Conservation (phyloP, 2,888 invertebrate genomes). For the Drosophila subsilvestris region DNA sequence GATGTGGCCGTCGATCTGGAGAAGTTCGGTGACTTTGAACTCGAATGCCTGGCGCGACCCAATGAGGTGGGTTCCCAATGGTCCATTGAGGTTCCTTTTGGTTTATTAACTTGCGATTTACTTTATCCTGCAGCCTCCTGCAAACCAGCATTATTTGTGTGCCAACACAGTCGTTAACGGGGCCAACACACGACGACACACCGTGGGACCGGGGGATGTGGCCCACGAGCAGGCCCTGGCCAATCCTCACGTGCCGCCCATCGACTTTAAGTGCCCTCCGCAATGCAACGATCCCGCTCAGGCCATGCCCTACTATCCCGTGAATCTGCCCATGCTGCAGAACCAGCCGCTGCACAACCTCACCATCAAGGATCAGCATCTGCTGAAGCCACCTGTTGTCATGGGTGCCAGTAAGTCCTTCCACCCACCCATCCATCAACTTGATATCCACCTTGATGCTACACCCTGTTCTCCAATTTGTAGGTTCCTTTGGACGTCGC, state of each 20-base stretch:
- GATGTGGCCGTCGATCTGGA: slow-evolving; percentile 83
- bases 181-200: slow-evolving; percentile 91
- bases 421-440: too few relatives aligned
- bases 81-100: background rate
- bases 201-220: slow-evolving; percentile 96
- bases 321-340: slow-evolving; percentile 92
- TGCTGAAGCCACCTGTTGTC: slow-evolving; percentile 96
- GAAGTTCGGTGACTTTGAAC: slow-evolving; percentile 83
- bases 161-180: slow-evolving; percentile 67
- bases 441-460: background rate
- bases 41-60: slow-evolving; percentile 80
- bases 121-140: slow-evolving; percentile 48
- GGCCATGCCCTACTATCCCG: slow-evolving; percentile 88
- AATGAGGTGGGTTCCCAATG: slow-evolving; percentile 71
- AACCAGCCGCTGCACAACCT: slow-evolving; percentile 93
- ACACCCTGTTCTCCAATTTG: fast-evolving
- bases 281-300: slow-evolving; percentile 68
- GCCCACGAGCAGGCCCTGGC: slow-evolving; percentile 91
- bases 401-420: slow-evolving; percentile 90
- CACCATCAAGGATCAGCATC: slow-evolving; percentile 95
- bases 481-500: slow-evolving; percentile 92
- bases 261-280: slow-evolving; percentile 82
- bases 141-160: slow-evolving; percentile 77
- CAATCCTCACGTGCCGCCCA: slow-evolving; percentile 83
- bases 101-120: background rate